These are phyloP conservation scores for Malurus elegans DNA, from an alignment of 2,113 vertebrate species.

Conservation along the genomic window DNA sequence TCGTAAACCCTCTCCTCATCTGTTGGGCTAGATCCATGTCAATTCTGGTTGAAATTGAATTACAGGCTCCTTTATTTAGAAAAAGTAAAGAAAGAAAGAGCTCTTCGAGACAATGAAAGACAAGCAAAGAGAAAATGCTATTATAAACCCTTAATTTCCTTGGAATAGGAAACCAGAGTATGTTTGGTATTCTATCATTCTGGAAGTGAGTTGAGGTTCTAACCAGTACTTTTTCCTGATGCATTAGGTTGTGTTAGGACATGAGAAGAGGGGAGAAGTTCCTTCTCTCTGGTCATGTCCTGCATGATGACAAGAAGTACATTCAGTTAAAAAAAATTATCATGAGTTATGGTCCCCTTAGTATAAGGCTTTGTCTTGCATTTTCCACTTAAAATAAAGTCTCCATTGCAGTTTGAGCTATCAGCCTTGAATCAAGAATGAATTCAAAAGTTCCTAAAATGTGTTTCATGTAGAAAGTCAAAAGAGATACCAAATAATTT, in stretches of 20 bases:
- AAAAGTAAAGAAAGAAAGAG: background rate
- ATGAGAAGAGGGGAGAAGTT: background rate
- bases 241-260: background rate
- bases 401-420: background rate
- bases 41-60: background rate
- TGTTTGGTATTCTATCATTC: background rate
- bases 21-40: background rate
- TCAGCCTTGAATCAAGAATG: background rate
- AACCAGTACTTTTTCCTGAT: background rate
- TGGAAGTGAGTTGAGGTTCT: background rate
- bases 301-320: background rate
- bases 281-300: background rate
- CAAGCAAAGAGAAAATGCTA: background rate
- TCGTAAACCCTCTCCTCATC: background rate
- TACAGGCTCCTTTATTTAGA: background rate
- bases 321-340: background rate
- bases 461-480: background rate
- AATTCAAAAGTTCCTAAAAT: background rate
- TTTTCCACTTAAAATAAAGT: background rate
- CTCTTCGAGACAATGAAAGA: background rate
- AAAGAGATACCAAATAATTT: background rate
- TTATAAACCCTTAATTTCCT: background rate
- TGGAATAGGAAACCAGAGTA: background rate
- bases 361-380: background rate
- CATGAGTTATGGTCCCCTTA: background rate